phyloP scores from a whole-genome alignment of 2,888 invertebrate species.

The Mimumesa dahlbomi region DNA sequence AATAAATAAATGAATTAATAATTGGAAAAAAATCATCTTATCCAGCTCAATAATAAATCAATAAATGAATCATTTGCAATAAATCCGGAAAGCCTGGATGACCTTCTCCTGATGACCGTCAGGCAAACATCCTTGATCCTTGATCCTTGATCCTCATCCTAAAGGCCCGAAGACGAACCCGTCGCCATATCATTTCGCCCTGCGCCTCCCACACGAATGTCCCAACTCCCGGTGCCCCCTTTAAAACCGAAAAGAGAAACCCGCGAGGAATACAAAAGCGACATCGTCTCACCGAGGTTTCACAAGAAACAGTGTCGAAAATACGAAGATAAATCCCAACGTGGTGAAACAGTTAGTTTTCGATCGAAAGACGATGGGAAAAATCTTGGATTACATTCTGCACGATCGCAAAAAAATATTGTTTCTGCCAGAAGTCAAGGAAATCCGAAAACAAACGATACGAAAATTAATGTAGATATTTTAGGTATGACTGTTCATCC shows the following conservation, averaged over 20 bases:
- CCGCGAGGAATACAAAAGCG: conserved; percentile 4
- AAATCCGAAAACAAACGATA: conserved; percentile 76
- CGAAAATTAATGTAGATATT: conserved; percentile 73
- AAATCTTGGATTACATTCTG: conserved; percentile 3
- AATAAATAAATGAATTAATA: neutral
- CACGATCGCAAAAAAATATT: conserved; percentile 43
- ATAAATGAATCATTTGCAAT: neutral
- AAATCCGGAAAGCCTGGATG: conserved; percentile 29
- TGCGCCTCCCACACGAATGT: conserved; percentile 38
- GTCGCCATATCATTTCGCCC: conserved; percentile 49
- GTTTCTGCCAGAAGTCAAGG: conserved; percentile 57
- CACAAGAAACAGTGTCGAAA: neutral
- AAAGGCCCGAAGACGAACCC: conserved; percentile 56
- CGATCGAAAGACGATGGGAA: neutral
- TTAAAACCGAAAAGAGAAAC: conserved; percentile 30
- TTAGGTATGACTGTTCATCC: conserved; percentile 75
- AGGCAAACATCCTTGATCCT: conserved; percentile 64
- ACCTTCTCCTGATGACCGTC: conserved; percentile 72
- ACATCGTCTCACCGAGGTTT: conserved; percentile 4
- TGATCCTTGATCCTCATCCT: conserved; percentile 70
- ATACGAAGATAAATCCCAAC: neutral
- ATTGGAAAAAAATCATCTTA: neutral
- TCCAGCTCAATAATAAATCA: too few relatives aligned
- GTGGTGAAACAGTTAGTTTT: neutral
- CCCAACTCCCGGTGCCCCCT: conserved; percentile 36